Evolutionary conservation across 2,888 invertebrate species (phyloP), one percentile per base, ranked within the genome.

Genomic region (Pseudococcus longispinus): DNA sequence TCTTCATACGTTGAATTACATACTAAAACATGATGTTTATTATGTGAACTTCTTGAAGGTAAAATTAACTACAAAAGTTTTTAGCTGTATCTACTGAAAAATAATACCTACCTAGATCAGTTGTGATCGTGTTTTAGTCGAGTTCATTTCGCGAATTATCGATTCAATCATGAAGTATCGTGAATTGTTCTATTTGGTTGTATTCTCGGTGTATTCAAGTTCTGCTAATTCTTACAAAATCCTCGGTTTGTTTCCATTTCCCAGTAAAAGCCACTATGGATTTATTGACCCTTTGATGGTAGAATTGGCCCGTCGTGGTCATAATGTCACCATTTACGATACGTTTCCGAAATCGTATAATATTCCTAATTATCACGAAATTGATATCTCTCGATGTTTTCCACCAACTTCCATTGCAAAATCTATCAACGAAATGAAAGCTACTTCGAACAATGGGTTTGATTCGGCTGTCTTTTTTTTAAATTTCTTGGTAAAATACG

Each of bases 241-340:
- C 37, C 88, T 88, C 74, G 85, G 87, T 29, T 37, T 88, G 23
- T 88, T 88, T n/a, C 77, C 85, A 5, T 83, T 85, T 37, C 44
- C 85, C 6, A 85, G 70, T 20, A 46, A 70, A 82, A 88, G 88
- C 4, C 88, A 88, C 46, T 74, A 87, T 60, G 13, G 26, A 15
- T 44, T 86, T 29, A 85, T 87, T 23, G 77, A 85, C 44, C 74
- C 88, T 20, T 83, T 87, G 18, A 15, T 88, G 42, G 29, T n/a
- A 4, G 23, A 85, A 29, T 44, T 88, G 65, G 88, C 88, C 0
- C 83, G 84, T 55, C 87, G 88, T 60, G 88, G 88, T 1, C 88
- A 88, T 77, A 44, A 87, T 51, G 60, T 88, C 15, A 44, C 77
- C 26, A 37, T 85, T 2, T 87, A 87, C n/a, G 85, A 87, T 60